Conservation (phyloP, 2,797 vertebrate species). For the Aotus griseimembra region DNA sequence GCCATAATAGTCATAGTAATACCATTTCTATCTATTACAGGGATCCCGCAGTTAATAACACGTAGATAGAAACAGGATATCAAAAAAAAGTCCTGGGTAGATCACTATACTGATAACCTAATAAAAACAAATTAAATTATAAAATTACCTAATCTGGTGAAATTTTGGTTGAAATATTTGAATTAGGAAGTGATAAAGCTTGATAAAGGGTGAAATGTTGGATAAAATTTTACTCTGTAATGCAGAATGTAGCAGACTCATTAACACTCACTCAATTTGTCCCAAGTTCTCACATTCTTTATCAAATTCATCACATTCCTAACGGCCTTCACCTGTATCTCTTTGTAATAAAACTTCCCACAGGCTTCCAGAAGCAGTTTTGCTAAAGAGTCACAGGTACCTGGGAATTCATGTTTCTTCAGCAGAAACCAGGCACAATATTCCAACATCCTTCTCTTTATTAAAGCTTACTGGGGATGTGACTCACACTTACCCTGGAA, state of each 20-base stretch:
- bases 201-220: neutral
- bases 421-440: neutral
- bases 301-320: neutral
- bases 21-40: neutral
- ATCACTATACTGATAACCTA: neutral
- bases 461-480: neutral
- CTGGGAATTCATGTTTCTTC: neutral
- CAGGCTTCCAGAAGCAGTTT: neutral
- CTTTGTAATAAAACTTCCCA: neutral
- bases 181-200: neutral
- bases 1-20: neutral
- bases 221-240: neutral
- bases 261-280: neutral
- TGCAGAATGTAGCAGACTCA: neutral
- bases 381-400: neutral
- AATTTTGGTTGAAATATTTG: neutral
- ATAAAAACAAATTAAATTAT: neutral
- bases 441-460: no score
- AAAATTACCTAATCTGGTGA: neutral
- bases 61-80: neutral
- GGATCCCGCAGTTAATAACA: neutral
- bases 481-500: neutral
- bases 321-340: neutral
- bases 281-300: neutral
- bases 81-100: neutral